Evolutionary conservation across 1,140 invertebrate genomes (phyloP), one percentile per base, ranked within the genome.

Genomic region (Diachasmimorpha longicaudata): DNA sequence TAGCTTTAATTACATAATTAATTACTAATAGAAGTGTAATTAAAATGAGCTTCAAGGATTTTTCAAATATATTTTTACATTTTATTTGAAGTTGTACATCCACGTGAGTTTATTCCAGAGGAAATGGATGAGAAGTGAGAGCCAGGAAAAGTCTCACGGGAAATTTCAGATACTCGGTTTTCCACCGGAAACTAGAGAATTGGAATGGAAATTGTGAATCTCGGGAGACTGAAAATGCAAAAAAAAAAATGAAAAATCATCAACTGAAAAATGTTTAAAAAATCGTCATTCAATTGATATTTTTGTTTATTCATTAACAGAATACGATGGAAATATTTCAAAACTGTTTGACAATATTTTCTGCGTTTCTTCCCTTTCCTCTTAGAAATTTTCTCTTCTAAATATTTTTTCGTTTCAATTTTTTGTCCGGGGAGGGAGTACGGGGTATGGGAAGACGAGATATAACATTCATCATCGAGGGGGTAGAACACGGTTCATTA

Each of bases 151-250:
- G 68, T 44, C 74, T 76, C 74, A n/a, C 74, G 74, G 74, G 74
- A 76, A 76, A 76, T 76, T 72, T 76, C 44, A 70, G 69, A 76
- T 71, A 73, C 69, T 55, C 10, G 58, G 23, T 55, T 39, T 70
- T 76, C 68, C 69, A 52, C 48, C 69, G 74, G 69, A 76, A 76
- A 76, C 69, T 71, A 66, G 74, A 76, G 74, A 71, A 76, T 76
- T 76, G 74, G 23, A 55, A 76, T 76, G 74, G 69, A 76, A 76
- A 76, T 76, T 76, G 67, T 75, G 67, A 75, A 70, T 75, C 48
- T 46, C 72, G 19, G 42, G 37, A 66, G 55, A 42, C 44, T 67
- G 44, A 67, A 76, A 76, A 71, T 48, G 39, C 14, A 70, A 69
- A 74, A 16, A 68, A 37, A 46, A 44, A 75, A 63, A 66, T 31